Base-by-base conservation (phyloP, 1,140 invertebrate genomes). In the Pseudomyrmex cubaensis region DNA sequence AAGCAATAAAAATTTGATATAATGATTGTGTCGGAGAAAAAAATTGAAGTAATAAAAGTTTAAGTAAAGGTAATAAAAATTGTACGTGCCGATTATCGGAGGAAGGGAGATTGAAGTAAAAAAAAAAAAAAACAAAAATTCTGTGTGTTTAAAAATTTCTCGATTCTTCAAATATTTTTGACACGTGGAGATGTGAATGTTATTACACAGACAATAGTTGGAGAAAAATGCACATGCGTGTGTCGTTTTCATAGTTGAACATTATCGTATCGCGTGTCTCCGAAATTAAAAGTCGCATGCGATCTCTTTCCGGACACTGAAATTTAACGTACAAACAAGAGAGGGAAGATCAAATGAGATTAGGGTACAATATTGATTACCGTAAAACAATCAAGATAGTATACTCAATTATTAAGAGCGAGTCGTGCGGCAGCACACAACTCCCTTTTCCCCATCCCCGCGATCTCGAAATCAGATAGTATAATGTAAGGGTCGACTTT, bases 401-500 rank as follows among this genome's bases (percentile, higher is more conserved):
- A 84, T 77, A 87, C 90, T 90, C 88, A 87, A 91, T 91, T 90
- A 88, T 85, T 74, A 75, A 83, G 75, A 83, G 76, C 85, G 61
- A 85, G 82, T 86, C 82, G 66, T 72, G 82, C 76, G 89, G 75
- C 72, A 67, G 73, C 35, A 35, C 35, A 35, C 35, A 35, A 35
- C 35, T 35, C 5, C 0, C 35, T 35, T 5, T 35, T 4, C 35
- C 35, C 35, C 35, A 7, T 4, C 5, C 86, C 85, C 87, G 84
- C 85, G 84, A 69, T 90, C 84, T 85, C 77, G 92, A 92, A 90
- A 92, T 90, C 83, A 84, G 88, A 92, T 91, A 92, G 84, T 83
- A 89, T 91, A 91, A 92, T 91, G 73, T 10, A 56, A 84, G 86
- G 73, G 85, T 87, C 73, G 77, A 80, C 78, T 89, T 85, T 82